Conservation (phyloP, 1,140 invertebrate species). For the Drosophila sucinea region DNA sequence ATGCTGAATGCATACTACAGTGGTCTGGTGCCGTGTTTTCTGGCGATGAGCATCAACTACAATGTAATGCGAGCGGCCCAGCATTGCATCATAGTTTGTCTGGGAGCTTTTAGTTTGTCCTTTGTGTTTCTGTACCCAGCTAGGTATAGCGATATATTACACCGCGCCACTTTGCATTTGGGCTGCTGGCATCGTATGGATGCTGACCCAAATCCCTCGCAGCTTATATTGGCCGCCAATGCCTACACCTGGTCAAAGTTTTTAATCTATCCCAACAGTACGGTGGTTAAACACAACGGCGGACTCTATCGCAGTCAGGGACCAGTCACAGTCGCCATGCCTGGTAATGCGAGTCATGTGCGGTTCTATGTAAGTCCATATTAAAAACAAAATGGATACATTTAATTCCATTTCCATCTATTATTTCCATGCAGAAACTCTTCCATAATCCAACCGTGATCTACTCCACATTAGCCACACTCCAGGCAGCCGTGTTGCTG, state of each 20-base stretch:
- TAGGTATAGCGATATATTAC: conserved; percentile 93
- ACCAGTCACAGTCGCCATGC: conserved; percentile 89
- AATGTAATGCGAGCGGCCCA: conserved; percentile 93
- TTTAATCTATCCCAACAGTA: conserved; percentile 90
- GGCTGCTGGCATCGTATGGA: conserved; percentile 91
- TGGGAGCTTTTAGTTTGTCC: conserved; percentile 92
- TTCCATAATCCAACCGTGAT: conserved; percentile 94
- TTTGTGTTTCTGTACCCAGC: conserved; percentile 88
- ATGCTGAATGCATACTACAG: conserved; percentile 95
- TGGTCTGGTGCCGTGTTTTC: conserved; percentile 95
- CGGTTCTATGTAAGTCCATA: conserved; percentile 93
- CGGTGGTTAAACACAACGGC: conserved; percentile 90
- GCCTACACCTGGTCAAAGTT: conserved; percentile 87
- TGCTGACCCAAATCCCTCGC: conserved; percentile 51
- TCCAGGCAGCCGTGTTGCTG: conserved; percentile 89
- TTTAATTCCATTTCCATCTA: not conserved
- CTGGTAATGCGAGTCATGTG: conserved; percentile 91
- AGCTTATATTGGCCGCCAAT: conserved; percentile 60
- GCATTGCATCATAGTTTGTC: conserved; percentile 92
- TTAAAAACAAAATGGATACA: too few species aligned
- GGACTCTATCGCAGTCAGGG: conserved; percentile 92
- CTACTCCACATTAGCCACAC: conserved; percentile 88
- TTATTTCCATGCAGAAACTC: conserved; percentile 87
- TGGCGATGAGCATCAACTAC: conserved; percentile 94
- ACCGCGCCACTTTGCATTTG: conserved; percentile 94